Conservation (phyloP, 2,113 vertebrate species). For the Triplophysa rosa region DNA sequence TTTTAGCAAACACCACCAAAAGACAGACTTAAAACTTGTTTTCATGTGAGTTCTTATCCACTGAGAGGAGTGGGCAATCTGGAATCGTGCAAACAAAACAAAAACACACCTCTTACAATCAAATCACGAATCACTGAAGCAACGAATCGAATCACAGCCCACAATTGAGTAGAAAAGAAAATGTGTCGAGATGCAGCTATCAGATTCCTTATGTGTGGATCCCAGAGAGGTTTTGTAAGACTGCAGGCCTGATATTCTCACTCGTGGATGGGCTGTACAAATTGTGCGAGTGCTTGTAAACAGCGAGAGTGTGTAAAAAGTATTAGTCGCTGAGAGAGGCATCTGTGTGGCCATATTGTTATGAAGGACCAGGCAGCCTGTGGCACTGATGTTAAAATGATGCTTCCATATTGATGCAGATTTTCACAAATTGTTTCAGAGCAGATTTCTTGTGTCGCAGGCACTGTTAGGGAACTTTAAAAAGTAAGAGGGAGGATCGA, state of each 20-base stretch:
- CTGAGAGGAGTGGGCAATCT: background rate
- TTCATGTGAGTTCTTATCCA: background rate
- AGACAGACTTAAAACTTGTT: background rate
- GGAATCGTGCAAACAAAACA: background rate
- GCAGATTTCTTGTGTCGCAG: background rate
- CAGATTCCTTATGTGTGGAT: slow-evolving; percentile 1
- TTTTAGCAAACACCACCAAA: background rate
- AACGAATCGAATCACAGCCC: background rate
- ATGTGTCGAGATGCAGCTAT: slow-evolving; percentile 15
- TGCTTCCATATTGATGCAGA: slow-evolving; percentile 17
- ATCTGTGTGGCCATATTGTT: slow-evolving; percentile 31
- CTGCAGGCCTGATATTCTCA: background rate
- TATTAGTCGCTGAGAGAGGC: slow-evolving; percentile 2
- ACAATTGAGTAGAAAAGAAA: background rate
- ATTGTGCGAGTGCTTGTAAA: slow-evolving; percentile 22
- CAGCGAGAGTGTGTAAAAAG: slow-evolving; percentile 5
- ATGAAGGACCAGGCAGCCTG: background rate
- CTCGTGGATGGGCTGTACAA: slow-evolving; percentile 15
- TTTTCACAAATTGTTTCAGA: background rate
- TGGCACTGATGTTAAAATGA: background rate
- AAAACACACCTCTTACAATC: background rate
- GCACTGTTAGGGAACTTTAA: background rate
- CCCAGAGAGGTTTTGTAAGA: background rate
- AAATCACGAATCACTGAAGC: background rate
- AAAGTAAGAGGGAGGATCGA: background rate